Conservation (phyloP, 2,113 vertebrate genomes). For the Dromiciops gliroides region DNA sequence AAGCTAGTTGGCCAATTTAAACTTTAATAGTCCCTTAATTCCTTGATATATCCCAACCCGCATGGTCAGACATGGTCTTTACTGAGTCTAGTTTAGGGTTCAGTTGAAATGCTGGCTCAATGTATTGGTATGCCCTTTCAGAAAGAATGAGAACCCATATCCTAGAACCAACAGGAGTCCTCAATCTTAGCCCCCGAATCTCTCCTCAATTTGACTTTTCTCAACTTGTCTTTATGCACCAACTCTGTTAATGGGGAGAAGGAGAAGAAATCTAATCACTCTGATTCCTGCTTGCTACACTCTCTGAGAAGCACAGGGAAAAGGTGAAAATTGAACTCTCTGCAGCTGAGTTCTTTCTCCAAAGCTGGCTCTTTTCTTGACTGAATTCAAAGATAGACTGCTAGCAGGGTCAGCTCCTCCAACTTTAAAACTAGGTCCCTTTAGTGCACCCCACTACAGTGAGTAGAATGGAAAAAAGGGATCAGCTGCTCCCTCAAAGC, state of each 20-base stretch:
- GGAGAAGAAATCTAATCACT: neutral
- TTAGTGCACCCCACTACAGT: neutral
- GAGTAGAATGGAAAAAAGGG: neutral
- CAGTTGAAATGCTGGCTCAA: neutral
- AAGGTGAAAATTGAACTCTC: neutral
- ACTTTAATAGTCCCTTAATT: no score
- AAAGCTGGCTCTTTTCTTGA: neutral
- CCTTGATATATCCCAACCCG: no score
- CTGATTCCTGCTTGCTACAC: neutral
- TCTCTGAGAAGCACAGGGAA: neutral
- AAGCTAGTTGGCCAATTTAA: no score
- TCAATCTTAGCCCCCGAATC: neutral
- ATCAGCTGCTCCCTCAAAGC: neutral
- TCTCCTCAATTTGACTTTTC: neutral
- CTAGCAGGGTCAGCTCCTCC: neutral
- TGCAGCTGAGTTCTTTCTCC: neutral
- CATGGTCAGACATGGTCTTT: no score
- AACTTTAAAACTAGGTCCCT: neutral
- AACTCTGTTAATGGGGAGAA: neutral
- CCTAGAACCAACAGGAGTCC: neutral
- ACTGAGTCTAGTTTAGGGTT: neutral
- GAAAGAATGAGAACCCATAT: neutral
- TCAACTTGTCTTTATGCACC: neutral
- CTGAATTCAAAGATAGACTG: neutral
- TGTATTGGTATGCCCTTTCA: neutral